These are phyloP conservation scores for Tachysurus vachellii DNA, from an alignment of 2,113 vertebrate genomes.

Conservation along the genomic window DNA sequence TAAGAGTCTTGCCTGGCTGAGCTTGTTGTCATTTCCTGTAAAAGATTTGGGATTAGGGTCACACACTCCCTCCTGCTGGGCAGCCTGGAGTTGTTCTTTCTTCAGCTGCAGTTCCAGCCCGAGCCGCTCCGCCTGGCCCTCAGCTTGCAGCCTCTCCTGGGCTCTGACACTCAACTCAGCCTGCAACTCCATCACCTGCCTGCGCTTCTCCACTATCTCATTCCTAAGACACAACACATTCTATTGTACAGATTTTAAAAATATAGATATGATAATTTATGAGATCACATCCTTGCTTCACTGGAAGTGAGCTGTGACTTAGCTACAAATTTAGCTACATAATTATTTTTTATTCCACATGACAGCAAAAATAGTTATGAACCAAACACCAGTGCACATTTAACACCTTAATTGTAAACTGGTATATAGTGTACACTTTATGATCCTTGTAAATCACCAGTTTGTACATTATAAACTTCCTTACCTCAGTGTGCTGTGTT, in stretches of 20 bases:
- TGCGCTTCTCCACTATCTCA: constrained; percentile 63
- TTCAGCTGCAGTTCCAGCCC: constrained; percentile 60
- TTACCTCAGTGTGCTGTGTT: constrained; percentile 74
- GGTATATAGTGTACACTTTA: not conserved
- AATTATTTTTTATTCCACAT: not conserved
- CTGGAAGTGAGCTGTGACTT: not conserved
- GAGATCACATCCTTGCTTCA: not conserved
- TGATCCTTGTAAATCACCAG: not conserved
- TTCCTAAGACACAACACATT: constrained; percentile 58
- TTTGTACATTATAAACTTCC: not conserved
- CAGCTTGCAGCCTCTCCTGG: constrained; percentile 68
- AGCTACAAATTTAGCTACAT: not conserved
- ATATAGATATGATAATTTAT: not conserved
- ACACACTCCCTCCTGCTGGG: constrained; percentile 45
- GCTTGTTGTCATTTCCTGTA: constrained; percentile 53
- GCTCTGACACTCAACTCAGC: constrained; percentile 68
- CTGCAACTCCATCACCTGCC: constrained; percentile 75
- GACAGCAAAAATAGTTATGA: not conserved
- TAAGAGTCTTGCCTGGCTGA: constrained; percentile 72
- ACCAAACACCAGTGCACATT: not conserved
- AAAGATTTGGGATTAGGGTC: constrained; percentile 38
- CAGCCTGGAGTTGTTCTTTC: constrained; percentile 58
- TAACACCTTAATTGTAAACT: not conserved
- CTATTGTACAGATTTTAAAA: not conserved
- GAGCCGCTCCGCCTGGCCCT: constrained; percentile 72